Evolutionary conservation across 2,888 invertebrate genomes (phyloP).

Genomic region (Lochmaea capreae): DNA sequence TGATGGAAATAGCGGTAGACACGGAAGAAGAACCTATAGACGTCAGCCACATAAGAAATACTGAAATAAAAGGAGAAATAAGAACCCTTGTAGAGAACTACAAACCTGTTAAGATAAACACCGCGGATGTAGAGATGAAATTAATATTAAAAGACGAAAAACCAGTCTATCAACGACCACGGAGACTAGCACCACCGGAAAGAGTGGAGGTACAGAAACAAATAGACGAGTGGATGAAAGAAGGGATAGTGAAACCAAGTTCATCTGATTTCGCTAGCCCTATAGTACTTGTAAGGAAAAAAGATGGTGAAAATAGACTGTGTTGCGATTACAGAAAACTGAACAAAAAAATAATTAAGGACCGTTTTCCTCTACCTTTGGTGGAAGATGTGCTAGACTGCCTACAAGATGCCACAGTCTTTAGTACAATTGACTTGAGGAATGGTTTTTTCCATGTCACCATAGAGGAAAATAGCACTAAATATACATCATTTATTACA

Average conservation of each 20-base stretch:
- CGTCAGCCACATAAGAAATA: not conserved
- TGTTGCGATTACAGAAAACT: slow-evolving; percentile 40
- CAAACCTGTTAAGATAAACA: not conserved
- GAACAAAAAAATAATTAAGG: slow-evolving; percentile 42
- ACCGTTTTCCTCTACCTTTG: slow-evolving; percentile 56
- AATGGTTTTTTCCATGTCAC: slow-evolving; percentile 57
- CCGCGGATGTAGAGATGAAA: not conserved
- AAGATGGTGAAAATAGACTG: slow-evolving; percentile 36
- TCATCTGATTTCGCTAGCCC: slow-evolving; percentile 46
- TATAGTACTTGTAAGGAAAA: slow-evolving; percentile 39
- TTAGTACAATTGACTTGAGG: slow-evolving; percentile 41
- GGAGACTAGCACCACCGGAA: not conserved
- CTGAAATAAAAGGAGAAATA: not conserved
- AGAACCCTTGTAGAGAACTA: not conserved
- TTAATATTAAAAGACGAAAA: not conserved
- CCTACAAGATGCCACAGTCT: slow-evolving; percentile 43
- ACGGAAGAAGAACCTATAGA: not conserved
- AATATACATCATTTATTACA: slow-evolving; percentile 61
- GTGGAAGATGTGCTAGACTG: slow-evolving; percentile 59
- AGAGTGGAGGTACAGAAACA: not conserved
- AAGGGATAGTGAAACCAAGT: slow-evolving; percentile 45
- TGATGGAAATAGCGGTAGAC: too few species aligned
- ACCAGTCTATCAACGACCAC: not conserved
- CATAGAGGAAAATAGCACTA: slow-evolving; percentile 47
- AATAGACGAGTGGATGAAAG: not conserved